Base-by-base conservation (phyloP, 2,113 vertebrate genomes). In the human region DNA sequence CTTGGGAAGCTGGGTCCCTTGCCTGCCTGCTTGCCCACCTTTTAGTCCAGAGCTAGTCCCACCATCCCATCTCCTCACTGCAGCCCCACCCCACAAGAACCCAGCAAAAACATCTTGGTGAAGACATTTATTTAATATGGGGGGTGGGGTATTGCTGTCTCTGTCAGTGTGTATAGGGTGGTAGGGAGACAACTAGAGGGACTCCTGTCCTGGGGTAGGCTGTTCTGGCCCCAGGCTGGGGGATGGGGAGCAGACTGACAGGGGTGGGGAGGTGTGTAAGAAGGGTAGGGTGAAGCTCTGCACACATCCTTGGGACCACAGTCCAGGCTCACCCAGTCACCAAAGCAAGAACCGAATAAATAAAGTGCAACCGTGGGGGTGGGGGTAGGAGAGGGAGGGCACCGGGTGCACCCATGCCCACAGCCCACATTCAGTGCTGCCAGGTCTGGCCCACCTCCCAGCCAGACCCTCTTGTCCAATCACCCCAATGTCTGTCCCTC, bases 321-420 rank as follows among this genome's bases (percentile, higher is more conserved):
- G 96, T 97, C 93, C 95, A 97, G 97, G 93, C 96, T 97, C 94
- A 97, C 94, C 96, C 97, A 98, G n/a, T 98, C 95, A 96, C 97
- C 97, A 98, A 98, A 98, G 97, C 98, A 98, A 98, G 96, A 97
- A 98, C 97, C 97, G 96, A 98, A 98, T 98, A 98, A 98, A 98
- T 98, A 98, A 98, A 98, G 98, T 98, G 98, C 98, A 98, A 97
- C 97, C 78, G 88, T 97, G 88, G 98, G 93, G 93, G 50, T 83
- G 78, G 88, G 20, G 23, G 96, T 64, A 64, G 92, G 70, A 91
- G 82, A 90, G 97, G 90, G 90, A 96, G 96, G 97, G 96, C 97
- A 81, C 16, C 0, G 78, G 97, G 97, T 94, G 0, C 50, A 72
- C 94, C 95, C 84, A 94, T 22, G 85, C 96, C 89, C 97, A 83